Conservation (phyloP, 2,888 invertebrate species). For the Dugesia japonica region DNA sequence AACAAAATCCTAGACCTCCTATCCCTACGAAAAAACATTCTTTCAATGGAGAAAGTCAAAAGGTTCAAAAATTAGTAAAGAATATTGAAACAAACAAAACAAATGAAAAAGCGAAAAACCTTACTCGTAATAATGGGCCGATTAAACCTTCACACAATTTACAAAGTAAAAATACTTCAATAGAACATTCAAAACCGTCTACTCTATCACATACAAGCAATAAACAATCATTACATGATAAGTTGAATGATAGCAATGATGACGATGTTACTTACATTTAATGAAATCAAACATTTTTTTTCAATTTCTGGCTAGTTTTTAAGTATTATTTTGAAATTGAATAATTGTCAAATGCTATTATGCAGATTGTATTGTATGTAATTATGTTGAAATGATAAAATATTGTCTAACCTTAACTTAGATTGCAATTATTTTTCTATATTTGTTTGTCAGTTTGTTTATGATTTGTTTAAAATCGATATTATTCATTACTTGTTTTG, state of each 20-base stretch:
- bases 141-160: not conserved
- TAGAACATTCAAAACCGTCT: not conserved
- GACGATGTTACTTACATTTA: not conserved
- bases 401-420: too few species aligned
- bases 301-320: too few species aligned
- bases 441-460: too few species aligned
- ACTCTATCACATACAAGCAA: not conserved
- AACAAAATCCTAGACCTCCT: not conserved
- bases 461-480: too few species aligned
- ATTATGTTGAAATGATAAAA: too few species aligned
- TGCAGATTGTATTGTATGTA: too few species aligned
- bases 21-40: not conserved
- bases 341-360: too few species aligned
- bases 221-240: not conserved
- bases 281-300: not conserved
- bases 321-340: too few species aligned
- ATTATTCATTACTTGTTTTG: too few species aligned
- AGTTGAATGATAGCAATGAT: not conserved
- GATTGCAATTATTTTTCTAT: too few species aligned
- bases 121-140: not conserved
- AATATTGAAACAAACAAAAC: not conserved
- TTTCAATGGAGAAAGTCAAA: not conserved
- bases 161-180: not conserved
- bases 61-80: not conserved
- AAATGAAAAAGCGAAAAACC: not conserved